These are phyloP conservation scores for Hippocampus guttulatus DNA, from an alignment of 2,113 vertebrate genomes.

Conservation along the genomic window DNA sequence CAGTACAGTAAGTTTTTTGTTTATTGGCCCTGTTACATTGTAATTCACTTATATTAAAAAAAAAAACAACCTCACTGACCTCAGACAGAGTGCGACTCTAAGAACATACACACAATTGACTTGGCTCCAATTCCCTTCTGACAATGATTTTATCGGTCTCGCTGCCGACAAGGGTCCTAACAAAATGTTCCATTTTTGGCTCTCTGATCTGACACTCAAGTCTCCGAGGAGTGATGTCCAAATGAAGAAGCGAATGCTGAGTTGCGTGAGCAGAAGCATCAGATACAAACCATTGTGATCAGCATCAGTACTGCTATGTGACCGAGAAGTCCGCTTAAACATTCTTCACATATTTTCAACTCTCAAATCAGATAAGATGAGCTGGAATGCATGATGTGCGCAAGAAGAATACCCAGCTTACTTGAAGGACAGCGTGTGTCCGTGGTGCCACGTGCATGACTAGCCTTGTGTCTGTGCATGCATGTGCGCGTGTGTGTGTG, in stretches of 20 bases:
- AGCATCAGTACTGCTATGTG: conserved; percentile 10
- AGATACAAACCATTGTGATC: conserved; percentile 4
- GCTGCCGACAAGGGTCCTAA: too few relatives aligned
- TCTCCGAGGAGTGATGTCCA: conserved; percentile 1
- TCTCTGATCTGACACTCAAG: background rate
- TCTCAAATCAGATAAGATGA: background rate
- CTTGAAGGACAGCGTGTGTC: background rate
- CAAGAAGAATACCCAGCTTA: background rate
- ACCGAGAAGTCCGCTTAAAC: conserved; percentile 8
- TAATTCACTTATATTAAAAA: too few relatives aligned
- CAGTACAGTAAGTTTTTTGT: too few relatives aligned
- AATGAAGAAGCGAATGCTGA: background rate
- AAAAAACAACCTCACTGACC: too few relatives aligned
- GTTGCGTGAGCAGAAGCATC: background rate
- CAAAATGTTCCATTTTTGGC: too few relatives aligned
- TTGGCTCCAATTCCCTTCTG: too few relatives aligned
- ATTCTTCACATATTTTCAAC: conserved; percentile 28
- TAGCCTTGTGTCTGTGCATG: conserved; percentile 1
- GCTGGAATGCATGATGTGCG: background rate
- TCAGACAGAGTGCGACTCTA: too few relatives aligned
- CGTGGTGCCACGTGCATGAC: background rate
- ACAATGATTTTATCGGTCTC: too few relatives aligned
- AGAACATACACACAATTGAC: too few relatives aligned
- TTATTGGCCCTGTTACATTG: too few relatives aligned
- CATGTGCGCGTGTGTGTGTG: conserved; percentile 5